Conservation (phyloP, 2,113 vertebrate genomes). For the Gymnobelideus leadbeateri region DNA sequence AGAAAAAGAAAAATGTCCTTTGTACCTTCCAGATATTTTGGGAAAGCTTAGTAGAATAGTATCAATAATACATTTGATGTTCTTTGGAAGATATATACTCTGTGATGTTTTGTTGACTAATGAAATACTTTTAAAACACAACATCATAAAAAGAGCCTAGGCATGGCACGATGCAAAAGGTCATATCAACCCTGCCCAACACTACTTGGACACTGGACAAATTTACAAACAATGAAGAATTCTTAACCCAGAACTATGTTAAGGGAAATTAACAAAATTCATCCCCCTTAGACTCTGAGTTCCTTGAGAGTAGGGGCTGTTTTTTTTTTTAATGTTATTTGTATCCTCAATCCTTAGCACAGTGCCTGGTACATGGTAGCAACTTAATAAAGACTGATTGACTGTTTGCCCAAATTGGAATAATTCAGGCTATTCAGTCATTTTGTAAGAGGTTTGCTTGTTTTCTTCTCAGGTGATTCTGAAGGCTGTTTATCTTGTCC, state of each 20-base stretch:
- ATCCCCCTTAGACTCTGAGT: neutral
- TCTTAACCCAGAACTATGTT: conserved; percentile 29
- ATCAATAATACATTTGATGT: conserved; percentile 28
- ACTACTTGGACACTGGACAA: conserved; percentile 7
- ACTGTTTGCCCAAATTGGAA: conserved; percentile 38
- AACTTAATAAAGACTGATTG: neutral
- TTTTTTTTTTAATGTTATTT: neutral
- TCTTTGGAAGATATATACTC: neutral
- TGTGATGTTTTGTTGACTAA: neutral
- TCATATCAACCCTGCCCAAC: neutral
- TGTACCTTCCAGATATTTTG: neutral
- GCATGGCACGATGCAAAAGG: neutral
- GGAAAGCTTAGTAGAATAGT: conserved; percentile 14
- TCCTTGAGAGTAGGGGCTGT: neutral
- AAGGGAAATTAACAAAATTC: conserved; percentile 8
- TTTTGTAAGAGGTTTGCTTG: neutral
- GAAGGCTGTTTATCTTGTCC: conserved; percentile 95
- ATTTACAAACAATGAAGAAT: conserved; percentile 30
- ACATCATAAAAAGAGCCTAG: neutral
- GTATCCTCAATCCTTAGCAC: neutral
- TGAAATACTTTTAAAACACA: neutral
- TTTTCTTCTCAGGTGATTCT: conserved; percentile 89
- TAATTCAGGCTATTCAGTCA: conserved; percentile 18
- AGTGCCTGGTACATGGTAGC: neutral
- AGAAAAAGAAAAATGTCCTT: neutral